These are phyloP conservation scores for Crotalus tigris DNA, from an alignment of 2,113 vertebrate genomes.

Conservation along the genomic window DNA sequence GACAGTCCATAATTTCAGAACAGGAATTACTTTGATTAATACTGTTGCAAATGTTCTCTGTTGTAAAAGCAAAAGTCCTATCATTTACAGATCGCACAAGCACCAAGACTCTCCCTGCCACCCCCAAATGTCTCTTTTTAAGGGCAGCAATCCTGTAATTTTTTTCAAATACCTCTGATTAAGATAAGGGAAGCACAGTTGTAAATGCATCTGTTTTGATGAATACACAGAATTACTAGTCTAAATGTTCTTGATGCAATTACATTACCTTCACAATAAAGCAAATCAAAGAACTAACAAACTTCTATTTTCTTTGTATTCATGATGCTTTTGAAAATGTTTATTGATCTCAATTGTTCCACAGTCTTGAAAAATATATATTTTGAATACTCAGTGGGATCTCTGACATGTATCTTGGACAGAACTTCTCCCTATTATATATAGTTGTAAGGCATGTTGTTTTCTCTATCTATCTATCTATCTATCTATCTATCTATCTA, in stretches of 20 bases:
- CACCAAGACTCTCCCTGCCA: conserved; percentile 62
- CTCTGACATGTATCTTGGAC: neutral
- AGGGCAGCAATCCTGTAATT: conserved; percentile 55
- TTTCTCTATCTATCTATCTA: neutral
- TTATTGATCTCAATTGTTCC: conserved; percentile 60
- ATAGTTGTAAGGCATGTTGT: neutral
- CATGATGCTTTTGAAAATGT: conserved; percentile 52
- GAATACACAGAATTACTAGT: conserved; percentile 41
- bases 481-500: neutral
- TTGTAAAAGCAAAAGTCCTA: conserved; percentile 20
- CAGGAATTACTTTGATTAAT: conserved; percentile 32
- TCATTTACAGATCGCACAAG: conserved; percentile 47
- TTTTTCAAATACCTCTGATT: conserved; percentile 75
- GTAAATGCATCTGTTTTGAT: conserved; percentile 61
- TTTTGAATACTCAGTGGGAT: neutral
- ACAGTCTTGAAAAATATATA: neutral
- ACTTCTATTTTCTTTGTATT: conserved; percentile 50
- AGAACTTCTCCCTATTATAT: neutral
- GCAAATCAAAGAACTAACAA: conserved; percentile 33
- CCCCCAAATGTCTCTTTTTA: conserved; percentile 47
- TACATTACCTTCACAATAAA: conserved; percentile 58
- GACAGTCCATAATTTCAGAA: conserved; percentile 39
- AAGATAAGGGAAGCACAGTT: conserved; percentile 72
- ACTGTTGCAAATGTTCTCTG: neutral
- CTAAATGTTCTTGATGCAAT: conserved; percentile 52